Percentiles rank a stretch among this genome's conserved stretches.
phyloP scores from a whole-genome alignment of 2,888 invertebrate genomes.

The Slavum lentiscoides region DNA sequence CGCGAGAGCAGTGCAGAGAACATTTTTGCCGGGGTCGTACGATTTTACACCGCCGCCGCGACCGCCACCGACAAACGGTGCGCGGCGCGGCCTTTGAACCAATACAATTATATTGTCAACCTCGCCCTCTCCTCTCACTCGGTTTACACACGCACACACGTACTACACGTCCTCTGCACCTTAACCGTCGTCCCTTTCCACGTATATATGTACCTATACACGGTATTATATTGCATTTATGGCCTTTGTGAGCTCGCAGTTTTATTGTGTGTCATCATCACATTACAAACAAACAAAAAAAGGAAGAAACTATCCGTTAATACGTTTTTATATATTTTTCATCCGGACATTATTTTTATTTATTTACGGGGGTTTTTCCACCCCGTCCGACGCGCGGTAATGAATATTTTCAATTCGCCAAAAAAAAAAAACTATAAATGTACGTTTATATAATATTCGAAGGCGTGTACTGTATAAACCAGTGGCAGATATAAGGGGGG shows the following conservation, averaged over 20 bases:
- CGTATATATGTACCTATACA: not conserved
- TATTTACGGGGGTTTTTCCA: not conserved
- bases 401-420: conserved; percentile 15
- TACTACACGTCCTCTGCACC: not conserved
- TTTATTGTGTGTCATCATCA: conserved; percentile 35
- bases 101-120: conserved; percentile 52
- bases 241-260: conserved; percentile 40
- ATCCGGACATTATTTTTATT: conserved; percentile 16
- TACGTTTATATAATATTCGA: too few species aligned
- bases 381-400: conserved; percentile 24
- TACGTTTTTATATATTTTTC: conserved; percentile 5
- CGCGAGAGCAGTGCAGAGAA: conserved; percentile 19
- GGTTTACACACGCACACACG: too few species aligned
- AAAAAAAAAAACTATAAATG: too few species aligned
- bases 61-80: not conserved
- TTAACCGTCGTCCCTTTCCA: conserved; percentile 28
- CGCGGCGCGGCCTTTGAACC: conserved; percentile 48
- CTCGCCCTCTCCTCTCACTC: conserved; percentile 1
- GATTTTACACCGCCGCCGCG: conserved; percentile 29
- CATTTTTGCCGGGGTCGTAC: conserved; percentile 32
- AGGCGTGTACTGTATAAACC: too few species aligned
- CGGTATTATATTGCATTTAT: conserved; percentile 34
- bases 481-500: too few species aligned
- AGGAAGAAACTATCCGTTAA: conserved; percentile 26
- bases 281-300: conserved; percentile 25